phyloP scores from a whole-genome alignment of 2,113 vertebrate species.

The Anolis sagrei region DNA sequence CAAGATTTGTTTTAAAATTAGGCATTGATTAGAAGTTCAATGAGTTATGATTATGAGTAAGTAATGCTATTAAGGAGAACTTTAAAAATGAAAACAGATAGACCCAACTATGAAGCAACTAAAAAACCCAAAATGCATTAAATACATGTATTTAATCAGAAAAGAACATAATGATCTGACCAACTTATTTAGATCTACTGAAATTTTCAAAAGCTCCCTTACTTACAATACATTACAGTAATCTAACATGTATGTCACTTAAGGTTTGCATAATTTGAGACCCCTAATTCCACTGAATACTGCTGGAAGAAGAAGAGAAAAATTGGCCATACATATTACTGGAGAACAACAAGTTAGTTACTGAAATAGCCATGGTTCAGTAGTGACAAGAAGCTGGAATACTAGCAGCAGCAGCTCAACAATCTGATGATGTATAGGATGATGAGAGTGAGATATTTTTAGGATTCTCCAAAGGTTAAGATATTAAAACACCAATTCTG shows the following conservation, averaged over 20 bases:
- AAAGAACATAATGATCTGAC: not conserved
- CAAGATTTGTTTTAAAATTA: too few relatives aligned
- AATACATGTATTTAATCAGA: too few relatives aligned
- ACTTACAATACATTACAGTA: too few relatives aligned
- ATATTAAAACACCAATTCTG: too few relatives aligned
- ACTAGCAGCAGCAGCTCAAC: not conserved
- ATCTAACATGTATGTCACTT: not conserved
- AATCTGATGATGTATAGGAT: too few relatives aligned
- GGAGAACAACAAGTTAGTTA: not conserved
- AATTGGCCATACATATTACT: not conserved
- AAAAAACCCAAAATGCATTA: too few relatives aligned
- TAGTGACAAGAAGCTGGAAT: not conserved
- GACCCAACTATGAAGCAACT: too few relatives aligned
- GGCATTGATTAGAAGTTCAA: too few relatives aligned
- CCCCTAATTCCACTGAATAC: not conserved
- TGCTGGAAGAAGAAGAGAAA: not conserved
- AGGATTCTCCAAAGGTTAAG: not conserved
- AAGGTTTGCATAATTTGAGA: not conserved
- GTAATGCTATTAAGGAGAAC: too few relatives aligned
- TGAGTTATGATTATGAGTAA: too few relatives aligned
- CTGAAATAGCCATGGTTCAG: not conserved
- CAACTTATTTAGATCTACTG: not conserved
- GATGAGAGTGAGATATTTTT: not conserved
- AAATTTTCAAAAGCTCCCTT: too few relatives aligned
- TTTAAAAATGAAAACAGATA: too few relatives aligned